Evolutionary conservation across 92 coral and sea anemone genomes (phyloP).

Genomic region (Pocillopora meandrina): DNA sequence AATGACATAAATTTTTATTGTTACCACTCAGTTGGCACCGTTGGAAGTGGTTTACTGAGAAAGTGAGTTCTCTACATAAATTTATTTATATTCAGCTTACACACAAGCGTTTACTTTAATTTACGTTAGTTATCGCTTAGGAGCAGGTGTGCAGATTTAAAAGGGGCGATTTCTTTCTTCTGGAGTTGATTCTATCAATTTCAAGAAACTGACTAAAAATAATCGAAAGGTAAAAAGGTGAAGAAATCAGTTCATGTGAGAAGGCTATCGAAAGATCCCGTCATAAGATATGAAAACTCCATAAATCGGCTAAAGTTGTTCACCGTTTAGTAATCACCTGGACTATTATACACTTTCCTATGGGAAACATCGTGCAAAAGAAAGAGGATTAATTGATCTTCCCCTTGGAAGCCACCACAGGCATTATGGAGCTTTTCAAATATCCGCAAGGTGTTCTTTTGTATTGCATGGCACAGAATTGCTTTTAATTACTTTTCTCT

Average conservation of each 20-base stretch:
- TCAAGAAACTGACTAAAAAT: background rate
- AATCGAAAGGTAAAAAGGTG: too few species aligned
- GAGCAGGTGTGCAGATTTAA: too few species aligned
- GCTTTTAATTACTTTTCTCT: background rate
- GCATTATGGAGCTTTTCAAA: conserved; percentile 2
- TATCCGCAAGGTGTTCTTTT: conserved; percentile 16
- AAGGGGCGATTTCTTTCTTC: too few species aligned
- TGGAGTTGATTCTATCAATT: too few species aligned
- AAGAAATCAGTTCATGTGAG: too few species aligned
- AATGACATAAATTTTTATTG: too few species aligned
- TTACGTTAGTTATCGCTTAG: too few species aligned
- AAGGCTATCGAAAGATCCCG: background rate
- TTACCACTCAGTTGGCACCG: too few species aligned
- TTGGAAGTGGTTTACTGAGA: too few species aligned
- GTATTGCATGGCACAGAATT: background rate
- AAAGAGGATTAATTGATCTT: background rate
- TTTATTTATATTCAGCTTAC: too few species aligned
- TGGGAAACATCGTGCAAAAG: background rate
- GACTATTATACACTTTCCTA: background rate
- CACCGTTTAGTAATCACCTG: background rate
- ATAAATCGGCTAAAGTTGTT: background rate
- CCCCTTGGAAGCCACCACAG: background rate
- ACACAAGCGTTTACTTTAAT: too few species aligned
- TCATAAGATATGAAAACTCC: background rate
- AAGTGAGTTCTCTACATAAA: too few species aligned